Conservation (phyloP, 2,888 invertebrate genomes). For the Apoda limacodes region DNA sequence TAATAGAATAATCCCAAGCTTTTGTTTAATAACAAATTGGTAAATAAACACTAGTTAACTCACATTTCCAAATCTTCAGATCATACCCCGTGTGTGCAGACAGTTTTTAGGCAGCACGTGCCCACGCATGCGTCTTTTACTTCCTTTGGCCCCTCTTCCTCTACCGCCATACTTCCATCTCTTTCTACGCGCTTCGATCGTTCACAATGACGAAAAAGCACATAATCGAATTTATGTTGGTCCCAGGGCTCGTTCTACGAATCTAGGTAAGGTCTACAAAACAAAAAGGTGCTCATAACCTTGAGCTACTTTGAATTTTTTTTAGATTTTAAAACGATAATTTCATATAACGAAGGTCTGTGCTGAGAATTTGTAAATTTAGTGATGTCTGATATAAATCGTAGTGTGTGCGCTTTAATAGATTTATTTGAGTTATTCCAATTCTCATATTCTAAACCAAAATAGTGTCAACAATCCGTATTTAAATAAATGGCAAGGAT, state of each 20-base stretch:
- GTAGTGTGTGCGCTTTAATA: too few relatives aligned
- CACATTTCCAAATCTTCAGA: constrained; percentile 23
- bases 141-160: constrained; percentile 26
- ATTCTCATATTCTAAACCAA: too few relatives aligned
- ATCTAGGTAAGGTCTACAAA: constrained; percentile 34
- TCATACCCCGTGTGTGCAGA: constrained; percentile 25
- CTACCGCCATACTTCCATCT: constrained; percentile 30
- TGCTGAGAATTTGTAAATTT: too few relatives aligned
- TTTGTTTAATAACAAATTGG: too few relatives aligned
- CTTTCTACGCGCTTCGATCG: constrained; percentile 56
- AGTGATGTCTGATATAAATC: too few relatives aligned
- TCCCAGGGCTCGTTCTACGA: constrained; percentile 25
- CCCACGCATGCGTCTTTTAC: constrained; percentile 46
- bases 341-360: too few relatives aligned
- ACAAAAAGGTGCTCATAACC: constrained; percentile 30
- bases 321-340: too few relatives aligned
- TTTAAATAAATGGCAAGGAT: too few relatives aligned
- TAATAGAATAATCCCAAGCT: too few relatives aligned
- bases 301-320: too few relatives aligned
- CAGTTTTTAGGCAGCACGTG: constrained; percentile 44
- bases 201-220: constrained; percentile 61
- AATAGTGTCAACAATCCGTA: too few relatives aligned
- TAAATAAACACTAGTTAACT: constrained; percentile 23
- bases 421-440: too few relatives aligned
- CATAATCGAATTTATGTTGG: constrained; percentile 65